Conservation (phyloP, 2,113 vertebrate species). For the Cyanoliseus patagonus region DNA sequence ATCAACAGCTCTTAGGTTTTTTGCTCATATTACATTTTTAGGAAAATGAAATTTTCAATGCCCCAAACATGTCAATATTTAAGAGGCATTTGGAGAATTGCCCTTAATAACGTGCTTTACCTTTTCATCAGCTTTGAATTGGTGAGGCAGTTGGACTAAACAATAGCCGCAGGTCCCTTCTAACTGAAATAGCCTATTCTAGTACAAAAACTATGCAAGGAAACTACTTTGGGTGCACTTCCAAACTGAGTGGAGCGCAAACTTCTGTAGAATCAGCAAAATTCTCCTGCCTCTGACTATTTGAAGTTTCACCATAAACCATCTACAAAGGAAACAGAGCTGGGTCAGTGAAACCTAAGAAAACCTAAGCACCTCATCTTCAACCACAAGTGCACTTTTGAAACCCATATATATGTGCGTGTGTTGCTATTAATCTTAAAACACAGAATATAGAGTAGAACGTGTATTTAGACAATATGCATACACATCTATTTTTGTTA, state of each 20-base stretch:
- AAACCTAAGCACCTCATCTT: not conserved
- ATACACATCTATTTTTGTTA: not conserved
- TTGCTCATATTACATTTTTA: not conserved
- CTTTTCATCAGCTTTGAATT: not conserved
- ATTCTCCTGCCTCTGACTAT: not conserved
- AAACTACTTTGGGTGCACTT: not conserved
- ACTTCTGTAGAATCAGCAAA: not conserved
- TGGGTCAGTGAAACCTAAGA: not conserved
- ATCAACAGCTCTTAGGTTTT: not conserved
- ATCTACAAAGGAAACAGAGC: not conserved
- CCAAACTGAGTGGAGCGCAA: not conserved
- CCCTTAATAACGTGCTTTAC: not conserved
- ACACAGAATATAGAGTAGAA: not conserved
- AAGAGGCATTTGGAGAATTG: not conserved
- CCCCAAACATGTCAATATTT: not conserved
- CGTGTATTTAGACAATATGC: not conserved
- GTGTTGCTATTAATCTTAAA: not conserved
- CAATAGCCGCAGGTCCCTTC: not conserved
- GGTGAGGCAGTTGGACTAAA: not conserved
- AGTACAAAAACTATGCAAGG: not conserved
- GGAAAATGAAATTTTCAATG: not conserved
- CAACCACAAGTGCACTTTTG: not conserved
- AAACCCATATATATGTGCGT: not conserved
- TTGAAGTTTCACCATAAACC: not conserved
- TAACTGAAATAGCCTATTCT: not conserved